These are phyloP conservation scores for Drosophila murphyi DNA, from an alignment of 1,140 invertebrate genomes.

Conservation along the genomic window DNA sequence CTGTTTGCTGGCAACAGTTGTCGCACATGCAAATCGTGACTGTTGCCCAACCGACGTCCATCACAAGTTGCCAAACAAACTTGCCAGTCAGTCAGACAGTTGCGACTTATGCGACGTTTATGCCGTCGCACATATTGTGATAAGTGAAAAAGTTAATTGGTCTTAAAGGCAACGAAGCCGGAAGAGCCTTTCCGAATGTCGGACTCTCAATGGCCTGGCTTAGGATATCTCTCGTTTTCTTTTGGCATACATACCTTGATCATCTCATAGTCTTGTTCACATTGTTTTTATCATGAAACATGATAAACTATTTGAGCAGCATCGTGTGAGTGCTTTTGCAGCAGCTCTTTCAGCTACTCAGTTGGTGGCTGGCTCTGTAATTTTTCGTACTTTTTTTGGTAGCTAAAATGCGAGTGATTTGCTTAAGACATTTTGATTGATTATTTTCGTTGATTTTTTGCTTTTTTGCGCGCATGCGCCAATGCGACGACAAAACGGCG, in stretches of 20 bases:
- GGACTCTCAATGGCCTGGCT: too few species aligned
- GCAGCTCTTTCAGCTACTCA: conserved; percentile 26
- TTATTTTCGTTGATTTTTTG: conserved; percentile 50
- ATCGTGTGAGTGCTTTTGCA: conserved; percentile 15
- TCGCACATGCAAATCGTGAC: conserved; percentile 84
- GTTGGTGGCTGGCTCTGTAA: conserved; percentile 46
- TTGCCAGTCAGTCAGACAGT: conserved; percentile 54
- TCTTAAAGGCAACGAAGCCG: too few species aligned
- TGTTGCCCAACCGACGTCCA: conserved; percentile 68
- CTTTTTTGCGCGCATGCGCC: conserved; percentile 52
- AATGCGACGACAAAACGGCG: conserved; percentile 65
- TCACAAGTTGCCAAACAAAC: conserved; percentile 78
- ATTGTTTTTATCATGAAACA: too few species aligned
- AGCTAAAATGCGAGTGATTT: conserved; percentile 79
- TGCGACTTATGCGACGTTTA: conserved; percentile 24
- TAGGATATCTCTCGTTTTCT: background rate
- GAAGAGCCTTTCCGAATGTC: too few species aligned
- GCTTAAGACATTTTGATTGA: conserved; percentile 84
- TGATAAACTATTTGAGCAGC: too few species aligned
- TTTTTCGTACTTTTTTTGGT: conserved; percentile 64
- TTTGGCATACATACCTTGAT: too few species aligned
- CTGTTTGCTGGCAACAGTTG: conserved; percentile 72
- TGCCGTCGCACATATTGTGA: background rate
- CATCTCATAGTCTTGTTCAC: too few species aligned
- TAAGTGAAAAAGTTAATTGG: background rate